Percentiles rank a stretch among this genome's conserved stretches.
These are phyloP conservation scores for Mesochorus sp. DNA, from an alignment of 2,888 invertebrate genomes.

Conservation along the genomic window DNA sequence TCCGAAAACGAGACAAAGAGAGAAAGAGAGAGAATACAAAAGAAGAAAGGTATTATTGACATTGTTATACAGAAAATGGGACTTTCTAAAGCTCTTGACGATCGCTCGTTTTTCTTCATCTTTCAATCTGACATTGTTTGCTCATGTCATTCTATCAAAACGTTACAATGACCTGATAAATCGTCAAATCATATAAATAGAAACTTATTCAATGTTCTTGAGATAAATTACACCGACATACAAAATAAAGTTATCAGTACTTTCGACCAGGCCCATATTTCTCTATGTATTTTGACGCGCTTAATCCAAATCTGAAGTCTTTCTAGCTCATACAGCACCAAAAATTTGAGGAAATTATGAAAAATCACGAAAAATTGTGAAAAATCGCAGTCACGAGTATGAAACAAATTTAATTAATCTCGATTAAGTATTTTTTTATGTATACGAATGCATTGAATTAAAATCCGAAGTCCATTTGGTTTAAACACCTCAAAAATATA, in stretches of 20 bases:
- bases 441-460: too few species aligned
- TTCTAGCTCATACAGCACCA: neutral
- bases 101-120: neutral
- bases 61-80: slow-evolving; percentile 21
- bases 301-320: neutral
- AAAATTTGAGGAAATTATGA: neutral
- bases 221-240: neutral
- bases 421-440: too few species aligned
- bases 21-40: neutral
- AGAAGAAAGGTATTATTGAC: slow-evolving; percentile 18
- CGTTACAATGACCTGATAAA: neutral
- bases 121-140: neutral
- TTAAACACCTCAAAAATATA: neutral
- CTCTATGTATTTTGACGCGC: neutral
- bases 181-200: neutral
- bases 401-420: too few species aligned
- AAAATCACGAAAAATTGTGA: neutral
- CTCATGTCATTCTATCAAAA: slow-evolving; percentile 3
- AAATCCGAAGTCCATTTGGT: too few species aligned
- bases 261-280: neutral
- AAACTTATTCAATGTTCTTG: neutral
- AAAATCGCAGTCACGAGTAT: too few species aligned
- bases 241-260: neutral
- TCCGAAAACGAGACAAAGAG: neutral
- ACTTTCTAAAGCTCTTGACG: neutral